Base-by-base conservation (phyloP, 2,113 vertebrate genomes). In the Arothron firmamentum region DNA sequence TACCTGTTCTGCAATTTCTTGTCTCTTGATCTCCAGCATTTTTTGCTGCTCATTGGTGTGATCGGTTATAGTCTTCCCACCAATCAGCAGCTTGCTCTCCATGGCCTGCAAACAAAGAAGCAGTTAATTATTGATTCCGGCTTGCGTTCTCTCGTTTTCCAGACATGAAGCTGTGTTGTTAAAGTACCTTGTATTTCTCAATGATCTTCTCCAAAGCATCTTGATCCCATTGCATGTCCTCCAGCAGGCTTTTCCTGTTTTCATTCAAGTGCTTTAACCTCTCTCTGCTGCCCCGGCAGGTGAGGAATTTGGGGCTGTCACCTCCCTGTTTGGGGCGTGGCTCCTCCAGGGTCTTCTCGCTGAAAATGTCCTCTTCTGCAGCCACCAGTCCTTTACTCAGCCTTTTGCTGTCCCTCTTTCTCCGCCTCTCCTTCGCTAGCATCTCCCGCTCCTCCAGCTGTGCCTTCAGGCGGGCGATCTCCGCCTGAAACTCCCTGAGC, bases 31-130 rank as follows among this genome's bases (percentile, higher is more conserved):
- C 83, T 97, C 95, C 81, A 98, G 75, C 92, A 94, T 95, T 79
- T 92, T 96, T 80, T 98, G 96, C 75, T 98, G 96, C 78, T 98
- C 96, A 0, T 98, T 98, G 47, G 96, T 98, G 86, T 98, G 96
- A 75, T 97, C 96, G 74, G 95, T 93, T 55, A 98, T 97, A 57
- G 93, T 98, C 84, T 96, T 94, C 38, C 96, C 96, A 0, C 96
- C 96, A 9, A 94, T 92, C 5, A 98, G 87, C 74, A 98, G 88
- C 70, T 97, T 98, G 90, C 96, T 98, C 88, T 98, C 96, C 96
- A 97, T 97, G 0, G 92, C 92, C 96, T 92, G 76, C 6, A 50
- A 64, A 75, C 79, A 72, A 73, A 79, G 56, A 70, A 50, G 19
- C n/a, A 19, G 68, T 84, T 0, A 66, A 77, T 82, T 64, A 81